Evolutionary conservation across 2,113 vertebrate genomes (phyloP).

Genomic region (Coracopsis vasa): DNA sequence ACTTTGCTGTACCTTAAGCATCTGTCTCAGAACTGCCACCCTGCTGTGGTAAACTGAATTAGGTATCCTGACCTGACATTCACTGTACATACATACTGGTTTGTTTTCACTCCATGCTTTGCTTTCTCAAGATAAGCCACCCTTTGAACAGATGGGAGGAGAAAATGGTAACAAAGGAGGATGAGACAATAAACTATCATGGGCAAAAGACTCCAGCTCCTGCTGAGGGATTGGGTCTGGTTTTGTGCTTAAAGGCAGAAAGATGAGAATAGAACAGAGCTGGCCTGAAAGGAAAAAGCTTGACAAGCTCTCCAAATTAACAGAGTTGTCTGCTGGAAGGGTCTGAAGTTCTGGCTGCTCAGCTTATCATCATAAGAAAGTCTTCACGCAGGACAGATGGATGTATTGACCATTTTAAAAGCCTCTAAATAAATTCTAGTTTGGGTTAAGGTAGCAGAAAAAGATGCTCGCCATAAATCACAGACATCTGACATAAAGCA

Average conservation of each 20-base stretch:
- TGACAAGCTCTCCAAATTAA: background rate
- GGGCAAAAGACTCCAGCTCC: background rate
- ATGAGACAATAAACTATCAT: background rate
- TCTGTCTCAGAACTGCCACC: background rate
- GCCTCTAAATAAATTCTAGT: background rate
- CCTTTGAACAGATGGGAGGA: background rate
- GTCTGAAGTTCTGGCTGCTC: background rate
- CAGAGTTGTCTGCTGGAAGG: background rate
- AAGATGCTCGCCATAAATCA: background rate
- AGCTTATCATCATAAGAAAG: background rate
- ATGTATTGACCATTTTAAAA: background rate
- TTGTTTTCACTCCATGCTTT: background rate
- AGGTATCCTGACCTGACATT: background rate
- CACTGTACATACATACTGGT: background rate
- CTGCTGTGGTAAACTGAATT: background rate
- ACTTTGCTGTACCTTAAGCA: background rate
- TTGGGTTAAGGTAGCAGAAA: constrained; percentile 1
- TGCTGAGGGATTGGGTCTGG: background rate
- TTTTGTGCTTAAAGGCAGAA: background rate
- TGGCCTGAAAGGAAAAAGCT: background rate
- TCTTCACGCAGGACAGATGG: background rate
- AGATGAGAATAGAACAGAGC: background rate
- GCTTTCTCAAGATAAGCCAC: background rate
- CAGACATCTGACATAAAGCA: background rate
- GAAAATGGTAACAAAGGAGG: background rate